Evolutionary conservation across 1,140 invertebrate species (phyloP).

Genomic region (Leptoteleia sp.): DNA sequence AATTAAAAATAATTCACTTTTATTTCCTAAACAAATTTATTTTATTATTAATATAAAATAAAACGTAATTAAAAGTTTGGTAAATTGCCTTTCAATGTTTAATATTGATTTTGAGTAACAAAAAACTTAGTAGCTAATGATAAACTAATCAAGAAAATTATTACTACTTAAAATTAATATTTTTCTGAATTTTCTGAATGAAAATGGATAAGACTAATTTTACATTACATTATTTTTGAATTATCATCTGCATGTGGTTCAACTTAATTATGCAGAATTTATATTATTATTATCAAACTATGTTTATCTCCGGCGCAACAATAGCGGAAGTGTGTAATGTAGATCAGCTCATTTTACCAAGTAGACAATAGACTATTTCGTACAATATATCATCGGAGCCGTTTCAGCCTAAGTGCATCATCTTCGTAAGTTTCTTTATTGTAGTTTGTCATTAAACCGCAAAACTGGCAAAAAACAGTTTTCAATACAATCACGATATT

Average conservation of each 20-base stretch:
- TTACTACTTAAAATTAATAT: no score
- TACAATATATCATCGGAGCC: constrained; percentile 21
- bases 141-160: no score
- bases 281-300: constrained; percentile 26
- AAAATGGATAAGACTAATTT: no score
- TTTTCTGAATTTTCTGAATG: no score
- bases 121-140: no score
- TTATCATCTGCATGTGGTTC: constrained; percentile 5
- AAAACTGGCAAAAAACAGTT: constrained; percentile 24
- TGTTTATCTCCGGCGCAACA: constrained; percentile 19
- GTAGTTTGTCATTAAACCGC: constrained; percentile 16
- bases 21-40: no score
- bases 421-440: constrained; percentile 34
- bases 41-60: no score
- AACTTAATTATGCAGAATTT: constrained; percentile 30
- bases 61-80: no score
- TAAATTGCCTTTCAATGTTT: no score
- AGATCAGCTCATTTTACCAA: constrained; percentile 34
- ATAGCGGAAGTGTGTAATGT: constrained; percentile 29
- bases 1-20: no score
- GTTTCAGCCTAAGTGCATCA: constrained; percentile 29
- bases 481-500: not conserved
- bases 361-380: constrained; percentile 30
- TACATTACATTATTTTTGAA: constrained; percentile 8
- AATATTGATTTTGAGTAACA: no score